Base-by-base conservation (phyloP, 2,797 vertebrate genomes). In the Trachurus trachurus region DNA sequence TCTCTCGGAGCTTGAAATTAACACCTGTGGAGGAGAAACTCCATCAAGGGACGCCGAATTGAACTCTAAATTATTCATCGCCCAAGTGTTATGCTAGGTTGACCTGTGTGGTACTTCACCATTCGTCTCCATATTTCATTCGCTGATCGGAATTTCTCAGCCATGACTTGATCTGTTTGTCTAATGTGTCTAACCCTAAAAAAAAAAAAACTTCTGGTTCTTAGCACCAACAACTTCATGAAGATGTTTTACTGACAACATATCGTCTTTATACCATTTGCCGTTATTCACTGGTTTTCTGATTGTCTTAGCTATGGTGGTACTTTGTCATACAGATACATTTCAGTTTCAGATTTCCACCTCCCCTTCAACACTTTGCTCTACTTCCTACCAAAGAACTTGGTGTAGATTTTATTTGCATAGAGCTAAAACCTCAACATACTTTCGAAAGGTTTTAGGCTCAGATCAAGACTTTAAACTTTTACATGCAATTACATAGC, bases 21-120 rank as follows among this genome's bases (percentile, higher is more conserved):
- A 92, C 80, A 90, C 89, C 85, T 59, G 84, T 31, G 10, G 29
- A 82, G 60, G 37, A 82, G 79, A 83, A 83, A 82, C 80, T 67
- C 64, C 80, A 80, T 66, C 71, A 16, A 73, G 64, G 26, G 40
- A 69, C 44, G 39, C 62, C 15, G 64, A 79, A 83, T 66, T 68
- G 26, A 66, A 17, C 15, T 34, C 31, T 86, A 0, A 84, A 88
- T 83, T 66, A 90, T 87, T 87, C 8, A 88, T 22, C 0, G 1
- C 22, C 11, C 10, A 9, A 13, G 42, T 40, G 76, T 63, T 58
- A 34, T 3, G 52, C 62, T n/a, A 13, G 54, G 10, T 65, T 50
- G 47, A 68, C 49, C 71, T 26, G 26, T 26, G 26, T 10, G n/a
- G 37, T 8, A 12, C 26, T 17, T 66, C 50, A 17, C 3, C 65